These are phyloP conservation scores for Sphecodes monilicornis DNA, from an alignment of 2,888 invertebrate genomes.

Conservation along the genomic window DNA sequence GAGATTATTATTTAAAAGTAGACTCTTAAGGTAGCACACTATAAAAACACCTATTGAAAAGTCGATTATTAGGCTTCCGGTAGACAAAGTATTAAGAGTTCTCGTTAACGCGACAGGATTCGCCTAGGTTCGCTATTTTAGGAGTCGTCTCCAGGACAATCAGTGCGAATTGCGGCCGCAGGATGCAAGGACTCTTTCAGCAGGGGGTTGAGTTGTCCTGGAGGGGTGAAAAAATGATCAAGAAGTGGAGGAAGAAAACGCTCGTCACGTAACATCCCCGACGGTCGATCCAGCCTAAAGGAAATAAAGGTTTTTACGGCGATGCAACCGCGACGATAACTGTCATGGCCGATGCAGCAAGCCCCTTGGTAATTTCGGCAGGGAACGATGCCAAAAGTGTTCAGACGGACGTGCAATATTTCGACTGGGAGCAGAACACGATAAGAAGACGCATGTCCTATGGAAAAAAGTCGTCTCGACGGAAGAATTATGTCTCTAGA, in stretches of 20 bases:
- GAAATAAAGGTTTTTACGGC: constrained; percentile 51
- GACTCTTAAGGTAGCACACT: too few species aligned
- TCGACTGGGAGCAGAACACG: constrained; percentile 19
- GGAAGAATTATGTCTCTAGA: constrained; percentile 48
- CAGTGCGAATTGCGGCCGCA: constrained; percentile 21
- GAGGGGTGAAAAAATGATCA: background rate
- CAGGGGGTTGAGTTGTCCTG: background rate
- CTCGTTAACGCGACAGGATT: too few species aligned
- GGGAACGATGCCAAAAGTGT: constrained; percentile 57
- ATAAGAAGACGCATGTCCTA: constrained; percentile 28
- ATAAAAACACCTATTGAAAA: too few species aligned
- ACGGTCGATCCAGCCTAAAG: constrained; percentile 34
- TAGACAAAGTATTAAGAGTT: too few species aligned
- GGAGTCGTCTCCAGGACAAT: constrained; percentile 27
- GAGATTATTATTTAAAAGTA: too few species aligned
- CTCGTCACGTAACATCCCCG: constrained; percentile 54
- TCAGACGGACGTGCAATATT: constrained; percentile 48
- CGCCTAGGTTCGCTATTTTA: too few species aligned
- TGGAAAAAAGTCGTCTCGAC: constrained; percentile 22
- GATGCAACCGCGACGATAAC: constrained; percentile 46
- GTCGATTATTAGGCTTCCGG: too few species aligned
- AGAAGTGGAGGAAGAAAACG: constrained; percentile 10
- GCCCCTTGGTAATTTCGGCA: constrained; percentile 40
- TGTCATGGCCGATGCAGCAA: constrained; percentile 33
- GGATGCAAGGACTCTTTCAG: background rate